Evolutionary conservation across 2,113 vertebrate species (phyloP), one percentile per base, ranked within the genome.

Genomic region (Syngnathus scovelli): DNA sequence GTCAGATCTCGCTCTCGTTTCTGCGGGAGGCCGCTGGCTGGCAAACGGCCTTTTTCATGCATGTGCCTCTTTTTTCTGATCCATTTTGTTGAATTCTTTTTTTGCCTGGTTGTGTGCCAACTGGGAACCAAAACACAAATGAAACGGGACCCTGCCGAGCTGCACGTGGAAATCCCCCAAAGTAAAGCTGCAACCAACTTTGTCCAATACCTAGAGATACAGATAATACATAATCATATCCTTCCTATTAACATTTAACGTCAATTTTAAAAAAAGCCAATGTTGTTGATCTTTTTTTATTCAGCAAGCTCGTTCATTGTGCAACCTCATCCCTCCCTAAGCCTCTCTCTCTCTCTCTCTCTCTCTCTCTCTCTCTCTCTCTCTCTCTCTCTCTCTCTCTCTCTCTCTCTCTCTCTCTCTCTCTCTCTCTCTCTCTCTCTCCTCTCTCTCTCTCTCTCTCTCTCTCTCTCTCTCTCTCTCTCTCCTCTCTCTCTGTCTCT

Each of bases 151-250:
- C 83, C 86, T 81, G 83, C 85, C 76, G 67, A 81, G 83, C 78
- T 78, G 81, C 60, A 69, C 70, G 64, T 76, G 88, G 89, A 92
- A 92, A 92, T 70, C 89, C 89, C 90, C 87, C 66, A 73, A 52
- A 75, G 61, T 41, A 68, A 71, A 75, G 64, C 65, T 69, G 27
- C 67, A 71, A 65, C 65, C 63, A 70, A 46, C 76, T 61, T 67
- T 43, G 63, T 69, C 70, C 59, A 43, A 43, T 4, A 9, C 41
- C 41, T 43, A 11, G 9, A 43, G 41, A 33, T 33, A 33, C 27
- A 3, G 3, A 33, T 33, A 33, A 33, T 33, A 33, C 41, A 12
- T 43, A 2, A 12, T 12, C 41, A 12, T 43, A 9, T 12, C 12
- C 11, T 43, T 43, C 41, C 12, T 43, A 0, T 13, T 43, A 12